Percentiles rank a stretch among this genome's conserved stretches.
phyloP scores from a whole-genome alignment of 2,113 vertebrate species.

The Jacana jacana region DNA sequence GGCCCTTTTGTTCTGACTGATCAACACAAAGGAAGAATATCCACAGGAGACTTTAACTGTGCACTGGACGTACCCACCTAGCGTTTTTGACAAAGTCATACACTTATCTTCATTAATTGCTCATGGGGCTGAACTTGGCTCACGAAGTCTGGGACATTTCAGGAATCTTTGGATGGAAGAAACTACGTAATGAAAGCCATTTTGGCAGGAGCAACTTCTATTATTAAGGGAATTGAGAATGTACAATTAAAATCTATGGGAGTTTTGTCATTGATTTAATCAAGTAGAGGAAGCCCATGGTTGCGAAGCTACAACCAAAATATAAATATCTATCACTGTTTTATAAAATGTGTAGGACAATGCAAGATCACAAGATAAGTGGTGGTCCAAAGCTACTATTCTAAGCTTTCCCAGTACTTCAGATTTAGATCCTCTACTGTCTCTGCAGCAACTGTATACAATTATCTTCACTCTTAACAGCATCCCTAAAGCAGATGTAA shows the following conservation, averaged over 20 bases:
- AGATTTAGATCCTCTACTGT: constrained; percentile 60
- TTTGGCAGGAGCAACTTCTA: neutral
- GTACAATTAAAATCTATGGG: neutral
- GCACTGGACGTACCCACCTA: neutral
- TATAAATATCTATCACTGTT: neutral
- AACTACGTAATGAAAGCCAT: neutral
- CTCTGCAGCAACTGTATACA: constrained; percentile 63
- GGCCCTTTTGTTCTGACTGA: neutral
- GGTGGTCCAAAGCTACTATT: constrained; percentile 29
- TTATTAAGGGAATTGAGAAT: neutral
- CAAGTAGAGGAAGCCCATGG: neutral
- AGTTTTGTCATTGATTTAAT: neutral
- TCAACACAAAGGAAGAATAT: neutral
- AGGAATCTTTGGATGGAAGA: neutral
- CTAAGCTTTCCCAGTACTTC: constrained; percentile 17
- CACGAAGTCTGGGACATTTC: neutral
- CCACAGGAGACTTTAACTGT: neutral
- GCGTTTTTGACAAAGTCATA: neutral
- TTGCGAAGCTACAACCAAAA: neutral
- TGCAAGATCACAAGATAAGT: neutral
- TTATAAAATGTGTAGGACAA: neutral
- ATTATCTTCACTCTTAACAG: constrained; percentile 66
- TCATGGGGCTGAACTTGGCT: neutral
- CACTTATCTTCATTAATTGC: neutral
- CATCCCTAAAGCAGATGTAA: constrained; percentile 72